These are phyloP conservation scores for Montipora foliosa DNA, from an alignment of 64 coral and sea anemone genomes.

Conservation along the genomic window DNA sequence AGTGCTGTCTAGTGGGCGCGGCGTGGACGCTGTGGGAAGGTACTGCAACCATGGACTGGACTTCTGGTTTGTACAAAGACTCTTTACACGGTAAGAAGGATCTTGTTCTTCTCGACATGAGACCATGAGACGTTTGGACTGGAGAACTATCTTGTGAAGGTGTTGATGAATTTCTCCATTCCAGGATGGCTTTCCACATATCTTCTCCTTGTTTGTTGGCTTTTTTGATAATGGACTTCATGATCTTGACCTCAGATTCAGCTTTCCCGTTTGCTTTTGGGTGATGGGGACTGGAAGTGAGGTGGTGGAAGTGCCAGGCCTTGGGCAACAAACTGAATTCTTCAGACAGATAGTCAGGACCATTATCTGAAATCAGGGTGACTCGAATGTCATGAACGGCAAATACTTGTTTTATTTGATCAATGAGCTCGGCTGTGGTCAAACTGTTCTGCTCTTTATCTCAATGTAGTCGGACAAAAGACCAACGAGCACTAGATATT, in stretches of 20 bases:
- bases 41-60: background rate
- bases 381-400: constrained; percentile 18
- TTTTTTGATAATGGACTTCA: background rate
- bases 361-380: background rate
- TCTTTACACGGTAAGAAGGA: too few relatives aligned
- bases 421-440: background rate
- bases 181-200: too few relatives aligned
- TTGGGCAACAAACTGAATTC: too few relatives aligned
- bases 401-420: constrained; percentile 1
- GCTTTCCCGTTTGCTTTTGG: too few relatives aligned
- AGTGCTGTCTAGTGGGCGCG: too few relatives aligned
- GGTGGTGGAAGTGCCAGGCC: too few relatives aligned
- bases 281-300: too few relatives aligned
- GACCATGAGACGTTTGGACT: background rate
- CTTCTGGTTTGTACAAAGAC: too few relatives aligned
- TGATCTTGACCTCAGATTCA: background rate
- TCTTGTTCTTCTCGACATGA: too few relatives aligned
- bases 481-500: constrained; percentile 50
- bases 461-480: constrained; percentile 47
- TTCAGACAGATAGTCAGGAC: background rate
- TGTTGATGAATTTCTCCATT: background rate
- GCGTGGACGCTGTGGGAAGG: too few relatives aligned
- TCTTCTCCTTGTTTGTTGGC: too few relatives aligned
- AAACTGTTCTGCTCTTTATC: background rate
- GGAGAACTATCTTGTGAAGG: background rate